A percentile compares a stretch with the other conserved stretches of the same genome.
Evolutionary conservation across 1,140 invertebrate genomes (phyloP).

Genomic region (Cepaea nemoralis): DNA sequence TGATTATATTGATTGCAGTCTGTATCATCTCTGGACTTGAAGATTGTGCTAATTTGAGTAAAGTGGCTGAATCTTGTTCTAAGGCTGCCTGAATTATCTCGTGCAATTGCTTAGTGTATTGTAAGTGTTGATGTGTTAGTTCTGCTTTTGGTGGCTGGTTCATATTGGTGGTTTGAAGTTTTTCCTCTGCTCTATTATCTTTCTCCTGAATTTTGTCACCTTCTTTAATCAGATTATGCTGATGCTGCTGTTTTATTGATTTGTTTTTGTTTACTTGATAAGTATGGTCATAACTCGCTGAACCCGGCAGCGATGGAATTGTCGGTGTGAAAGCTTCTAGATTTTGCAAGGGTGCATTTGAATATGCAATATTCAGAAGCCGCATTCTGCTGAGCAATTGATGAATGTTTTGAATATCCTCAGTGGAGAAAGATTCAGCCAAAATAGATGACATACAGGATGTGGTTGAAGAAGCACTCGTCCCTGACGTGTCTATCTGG

Average conservation of each 20-base stretch:
- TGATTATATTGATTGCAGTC: conserved; percentile 3
- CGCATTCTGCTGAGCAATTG: conserved; percentile 13
- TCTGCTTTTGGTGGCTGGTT: neutral
- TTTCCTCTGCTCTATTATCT: neutral
- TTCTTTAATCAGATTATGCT: neutral
- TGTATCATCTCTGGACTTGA: neutral
- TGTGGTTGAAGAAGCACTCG: neutral
- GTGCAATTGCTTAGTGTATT: conserved; percentile 12
- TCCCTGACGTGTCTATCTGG: neutral
- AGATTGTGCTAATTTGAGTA: neutral
- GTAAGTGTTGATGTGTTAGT: conserved; percentile 48
- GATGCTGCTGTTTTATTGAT: neutral
- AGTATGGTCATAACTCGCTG: too few relatives aligned
- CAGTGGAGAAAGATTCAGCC: conserved; percentile 1
- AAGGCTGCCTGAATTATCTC: conserved; percentile 24
- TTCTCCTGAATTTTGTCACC: neutral
- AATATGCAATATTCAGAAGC: neutral
- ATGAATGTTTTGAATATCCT: conserved; percentile 12
- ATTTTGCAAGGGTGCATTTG: neutral
- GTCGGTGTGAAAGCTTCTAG: too few relatives aligned
- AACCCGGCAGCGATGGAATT: too few relatives aligned
- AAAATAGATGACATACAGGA: neutral
- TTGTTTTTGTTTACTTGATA: neutral
- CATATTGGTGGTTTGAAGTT: neutral
- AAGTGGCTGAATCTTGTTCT: neutral